phyloP scores from a whole-genome alignment of 2,113 vertebrate species.

The Heteronetta atricapilla region DNA sequence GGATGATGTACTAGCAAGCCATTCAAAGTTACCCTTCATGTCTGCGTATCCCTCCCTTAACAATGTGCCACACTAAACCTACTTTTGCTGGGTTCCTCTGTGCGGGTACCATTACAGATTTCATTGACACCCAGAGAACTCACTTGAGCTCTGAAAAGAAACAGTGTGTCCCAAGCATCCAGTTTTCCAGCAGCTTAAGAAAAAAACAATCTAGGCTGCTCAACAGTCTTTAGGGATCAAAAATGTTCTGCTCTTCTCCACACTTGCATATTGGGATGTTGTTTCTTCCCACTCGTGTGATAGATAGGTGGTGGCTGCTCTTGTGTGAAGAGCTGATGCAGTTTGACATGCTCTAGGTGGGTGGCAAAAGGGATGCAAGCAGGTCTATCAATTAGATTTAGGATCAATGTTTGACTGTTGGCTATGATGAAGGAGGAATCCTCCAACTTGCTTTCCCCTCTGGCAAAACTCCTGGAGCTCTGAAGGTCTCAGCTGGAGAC shows the following conservation, averaged over 20 bases:
- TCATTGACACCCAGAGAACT: not conserved
- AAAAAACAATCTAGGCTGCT: not conserved
- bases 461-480: not conserved
- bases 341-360: not conserved
- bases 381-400: not conserved
- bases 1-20: not conserved
- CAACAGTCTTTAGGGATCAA: not conserved
- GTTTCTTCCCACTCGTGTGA: fast-evolving
- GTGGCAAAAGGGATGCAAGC: not conserved
- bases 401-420: not conserved
- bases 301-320: not conserved
- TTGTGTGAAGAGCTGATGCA: not conserved
- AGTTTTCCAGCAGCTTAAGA: not conserved
- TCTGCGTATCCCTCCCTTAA: not conserved
- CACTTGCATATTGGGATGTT: not conserved
- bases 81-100: not conserved
- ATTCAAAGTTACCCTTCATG: not conserved
- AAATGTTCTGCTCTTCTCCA: not conserved
- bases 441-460: not conserved
- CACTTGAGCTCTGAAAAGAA: not conserved
- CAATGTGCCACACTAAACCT: not conserved
- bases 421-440: not conserved
- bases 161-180: not conserved
- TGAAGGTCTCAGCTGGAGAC: not conserved
- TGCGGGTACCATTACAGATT: not conserved